phyloP scores from a whole-genome alignment of 2,888 invertebrate species.

The Adelphocoris suturalis region DNA sequence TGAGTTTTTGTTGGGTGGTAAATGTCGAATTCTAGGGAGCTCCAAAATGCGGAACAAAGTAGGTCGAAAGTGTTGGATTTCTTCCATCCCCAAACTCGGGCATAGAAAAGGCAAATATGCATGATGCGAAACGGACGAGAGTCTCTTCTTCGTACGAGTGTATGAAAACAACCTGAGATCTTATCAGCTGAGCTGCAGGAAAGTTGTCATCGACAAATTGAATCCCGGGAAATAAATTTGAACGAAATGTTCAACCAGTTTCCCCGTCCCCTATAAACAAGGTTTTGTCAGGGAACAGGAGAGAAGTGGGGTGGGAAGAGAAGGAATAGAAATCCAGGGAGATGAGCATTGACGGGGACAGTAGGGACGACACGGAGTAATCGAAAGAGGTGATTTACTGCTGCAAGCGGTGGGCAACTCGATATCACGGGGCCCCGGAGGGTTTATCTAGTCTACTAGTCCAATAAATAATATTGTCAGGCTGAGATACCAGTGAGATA shows the following conservation, averaged over 20 bases:
- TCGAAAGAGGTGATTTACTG: neutral
- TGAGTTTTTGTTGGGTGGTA: neutral
- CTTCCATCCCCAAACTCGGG: neutral
- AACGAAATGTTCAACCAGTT: neutral
- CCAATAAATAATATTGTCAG: slow-evolving; percentile 6
- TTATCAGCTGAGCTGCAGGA: neutral
- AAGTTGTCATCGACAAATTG: slow-evolving; percentile 4
- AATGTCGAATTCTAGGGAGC: neutral
- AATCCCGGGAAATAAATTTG: neutral
- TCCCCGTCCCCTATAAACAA: neutral
- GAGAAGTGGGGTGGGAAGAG: neutral
- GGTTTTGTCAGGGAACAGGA: neutral
- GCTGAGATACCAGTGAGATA: neutral
- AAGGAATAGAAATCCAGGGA: neutral
- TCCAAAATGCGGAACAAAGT: neutral
- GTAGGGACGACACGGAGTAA: neutral
- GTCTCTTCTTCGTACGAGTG: neutral
- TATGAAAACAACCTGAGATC: neutral
- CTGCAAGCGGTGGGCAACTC: neutral
- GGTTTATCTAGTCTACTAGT: slow-evolving; percentile 7
- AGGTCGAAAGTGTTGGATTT: neutral
- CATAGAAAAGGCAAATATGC: neutral
- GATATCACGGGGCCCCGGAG: neutral
- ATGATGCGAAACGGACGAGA: slow-evolving; percentile 11
- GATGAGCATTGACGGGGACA: neutral